Evolutionary conservation across 92 coral and sea anemone species (phyloP).

Genomic region (Plumapathes pennacea): DNA sequence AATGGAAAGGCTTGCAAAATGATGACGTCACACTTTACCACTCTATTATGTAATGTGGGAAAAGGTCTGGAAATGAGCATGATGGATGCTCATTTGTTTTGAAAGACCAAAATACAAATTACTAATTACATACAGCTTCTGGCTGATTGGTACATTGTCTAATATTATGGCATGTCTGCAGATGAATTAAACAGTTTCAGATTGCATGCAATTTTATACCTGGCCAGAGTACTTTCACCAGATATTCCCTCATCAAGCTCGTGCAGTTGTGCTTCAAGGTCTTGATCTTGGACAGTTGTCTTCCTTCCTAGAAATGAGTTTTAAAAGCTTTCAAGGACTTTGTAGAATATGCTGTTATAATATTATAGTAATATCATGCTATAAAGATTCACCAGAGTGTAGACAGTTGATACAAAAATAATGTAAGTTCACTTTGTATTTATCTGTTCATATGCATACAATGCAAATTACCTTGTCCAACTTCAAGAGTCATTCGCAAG

Average conservation of each 20-base stretch:
- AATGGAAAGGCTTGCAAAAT: too few relatives aligned
- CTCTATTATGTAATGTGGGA: too few relatives aligned
- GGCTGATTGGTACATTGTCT: too few relatives aligned
- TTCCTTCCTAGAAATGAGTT: conserved; percentile 5
- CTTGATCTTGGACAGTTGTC: conserved; percentile 28
- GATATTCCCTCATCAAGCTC: conserved; percentile 25
- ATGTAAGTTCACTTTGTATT: too few relatives aligned
- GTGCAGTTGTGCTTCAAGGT: conserved; percentile 1
- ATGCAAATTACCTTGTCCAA: conserved; percentile 77
- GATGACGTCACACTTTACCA: too few relatives aligned
- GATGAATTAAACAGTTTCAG: too few relatives aligned
- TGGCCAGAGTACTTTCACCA: conserved; percentile 28
- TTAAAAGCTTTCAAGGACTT: not conserved
- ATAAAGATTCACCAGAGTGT: not conserved
- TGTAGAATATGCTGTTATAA: not conserved
- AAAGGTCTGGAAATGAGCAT: too few relatives aligned
- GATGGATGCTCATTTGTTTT: too few relatives aligned
- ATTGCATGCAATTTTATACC: conserved; percentile 12
- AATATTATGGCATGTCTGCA: too few relatives aligned
- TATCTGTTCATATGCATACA: not conserved
- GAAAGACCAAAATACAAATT: too few relatives aligned
- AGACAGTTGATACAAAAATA: conserved; percentile 1
- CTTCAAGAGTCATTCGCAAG: conserved; percentile 28
- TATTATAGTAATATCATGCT: not conserved
- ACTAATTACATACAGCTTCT: too few relatives aligned